These are phyloP conservation scores for Drosophila eohydei DNA, from an alignment of 2,888 invertebrate species.

Conservation along the genomic window DNA sequence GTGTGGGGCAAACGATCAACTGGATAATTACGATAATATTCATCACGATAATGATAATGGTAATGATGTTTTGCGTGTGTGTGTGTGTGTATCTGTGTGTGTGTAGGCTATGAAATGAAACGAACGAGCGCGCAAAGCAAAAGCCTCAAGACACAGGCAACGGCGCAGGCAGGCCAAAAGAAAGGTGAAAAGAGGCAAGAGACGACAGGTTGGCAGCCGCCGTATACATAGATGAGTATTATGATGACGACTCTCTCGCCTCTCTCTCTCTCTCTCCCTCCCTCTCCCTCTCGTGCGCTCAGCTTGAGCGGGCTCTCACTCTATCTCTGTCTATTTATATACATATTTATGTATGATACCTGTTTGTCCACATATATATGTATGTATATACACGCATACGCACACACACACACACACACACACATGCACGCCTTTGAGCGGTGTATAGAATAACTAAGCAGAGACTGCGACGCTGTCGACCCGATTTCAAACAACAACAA, in stretches of 20 bases:
- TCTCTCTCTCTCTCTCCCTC: conserved; percentile 9
- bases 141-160: conserved; percentile 28
- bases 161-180: conserved; percentile 52
- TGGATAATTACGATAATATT: conserved; percentile 19
- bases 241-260: conserved; percentile 24
- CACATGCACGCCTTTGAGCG: conserved; percentile 19
- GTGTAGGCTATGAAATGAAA: conserved; percentile 28
- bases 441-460: conserved; percentile 70
- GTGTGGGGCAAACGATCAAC: conserved; percentile 18
- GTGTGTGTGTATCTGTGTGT: conserved; percentile 3
- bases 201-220: conserved; percentile 37
- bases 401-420: conserved; percentile 10
- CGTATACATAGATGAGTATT: conserved; percentile 27
- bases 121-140: conserved; percentile 52
- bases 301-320: conserved; percentile 4
- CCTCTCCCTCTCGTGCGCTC: background rate
- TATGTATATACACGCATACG: conserved; percentile 13
- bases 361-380: conserved; percentile 38
- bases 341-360: conserved; percentile 45
- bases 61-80: conserved; percentile 28
- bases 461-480: conserved; percentile 54
- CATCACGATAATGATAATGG: conserved; percentile 24
- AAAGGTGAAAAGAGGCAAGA: conserved; percentile 75
- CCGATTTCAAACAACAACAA: conserved; percentile 63
- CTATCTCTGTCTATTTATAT: conserved; percentile 30